A percentile compares a stretch with the other conserved stretches of the same genome.
Evolutionary conservation across 2,113 vertebrate genomes (phyloP).

Genomic region (Cnemophilus loriae): DNA sequence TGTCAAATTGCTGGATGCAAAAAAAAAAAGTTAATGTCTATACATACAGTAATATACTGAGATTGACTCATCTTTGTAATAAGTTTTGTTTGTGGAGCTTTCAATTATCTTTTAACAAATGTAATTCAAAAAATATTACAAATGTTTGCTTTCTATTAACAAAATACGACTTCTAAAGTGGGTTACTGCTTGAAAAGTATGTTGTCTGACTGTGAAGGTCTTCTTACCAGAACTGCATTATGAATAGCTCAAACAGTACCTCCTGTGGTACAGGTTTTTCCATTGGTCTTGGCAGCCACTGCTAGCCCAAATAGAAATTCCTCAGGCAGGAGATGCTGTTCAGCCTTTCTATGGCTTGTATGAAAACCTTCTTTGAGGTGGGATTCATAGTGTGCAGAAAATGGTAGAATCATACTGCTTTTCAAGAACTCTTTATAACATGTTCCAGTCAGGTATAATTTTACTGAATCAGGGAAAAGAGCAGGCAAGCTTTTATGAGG

Average conservation of each 20-base stretch:
- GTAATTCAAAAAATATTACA: background rate
- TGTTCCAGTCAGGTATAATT: background rate
- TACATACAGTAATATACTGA: constrained; percentile 5
- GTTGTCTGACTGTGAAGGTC: constrained; percentile 22
- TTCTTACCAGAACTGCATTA: constrained; percentile 55
- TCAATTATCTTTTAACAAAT: constrained; percentile 32
- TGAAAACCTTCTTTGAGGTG: background rate
- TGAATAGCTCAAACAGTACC: background rate
- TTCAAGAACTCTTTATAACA: background rate
- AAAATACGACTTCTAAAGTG: background rate
- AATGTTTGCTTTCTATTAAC: constrained; percentile 7
- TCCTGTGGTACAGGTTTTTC: background rate
- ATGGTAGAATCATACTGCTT: background rate
- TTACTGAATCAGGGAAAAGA: background rate
- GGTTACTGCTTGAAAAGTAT: constrained; percentile 18
- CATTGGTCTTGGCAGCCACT: background rate
- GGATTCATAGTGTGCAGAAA: background rate
- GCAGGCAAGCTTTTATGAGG: background rate
- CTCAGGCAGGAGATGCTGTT: background rate
- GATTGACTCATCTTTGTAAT: background rate
- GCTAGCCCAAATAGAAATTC: background rate
- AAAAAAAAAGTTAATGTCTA: constrained; percentile 62
- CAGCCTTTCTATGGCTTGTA: background rate
- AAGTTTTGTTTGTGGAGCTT: constrained; percentile 25
- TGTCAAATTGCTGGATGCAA: constrained; percentile 81